phyloP scores from a whole-genome alignment of 1,140 invertebrate genomes.

The Notospermus geniculatus region DNA sequence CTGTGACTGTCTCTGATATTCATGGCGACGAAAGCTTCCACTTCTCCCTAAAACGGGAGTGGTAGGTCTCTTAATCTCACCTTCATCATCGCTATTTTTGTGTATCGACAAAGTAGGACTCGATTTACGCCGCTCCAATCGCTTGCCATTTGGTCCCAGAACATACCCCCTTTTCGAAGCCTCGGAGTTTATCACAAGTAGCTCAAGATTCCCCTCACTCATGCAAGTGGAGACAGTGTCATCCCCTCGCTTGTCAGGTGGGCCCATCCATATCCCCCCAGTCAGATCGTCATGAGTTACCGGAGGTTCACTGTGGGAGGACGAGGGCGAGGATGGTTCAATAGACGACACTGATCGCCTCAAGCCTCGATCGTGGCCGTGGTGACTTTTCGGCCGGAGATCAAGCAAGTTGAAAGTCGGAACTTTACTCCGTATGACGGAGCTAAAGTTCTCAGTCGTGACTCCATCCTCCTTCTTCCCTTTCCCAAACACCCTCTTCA shows the following conservation, averaged over 20 bases:
- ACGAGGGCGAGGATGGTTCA: slow-evolving; percentile 22
- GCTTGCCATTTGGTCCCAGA: slow-evolving; percentile 32
- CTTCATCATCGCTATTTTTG: slow-evolving; percentile 31
- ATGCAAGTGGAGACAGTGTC: not conserved
- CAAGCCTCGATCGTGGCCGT: not conserved
- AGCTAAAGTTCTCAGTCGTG: not conserved
- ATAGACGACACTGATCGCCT: not conserved
- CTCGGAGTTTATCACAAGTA: not conserved
- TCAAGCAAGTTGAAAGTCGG: not conserved
- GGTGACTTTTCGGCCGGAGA: not conserved
- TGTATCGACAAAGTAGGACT: slow-evolving; percentile 39
- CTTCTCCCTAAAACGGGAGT: not conserved
- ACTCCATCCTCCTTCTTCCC: slow-evolving; percentile 3
- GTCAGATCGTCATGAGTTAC: slow-evolving; percentile 23
- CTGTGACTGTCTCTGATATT: not conserved
- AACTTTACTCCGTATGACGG: not conserved
- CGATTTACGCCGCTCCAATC: slow-evolving; percentile 38
- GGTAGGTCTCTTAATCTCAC: slow-evolving; percentile 2
- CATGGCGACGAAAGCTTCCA: not conserved
- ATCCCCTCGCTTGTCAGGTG: slow-evolving; percentile 28
- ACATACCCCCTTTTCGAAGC: not conserved
- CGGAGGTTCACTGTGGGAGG: slow-evolving; percentile 20
- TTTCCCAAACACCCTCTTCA: slow-evolving; percentile 4
- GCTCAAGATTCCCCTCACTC: not conserved
- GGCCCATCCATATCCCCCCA: slow-evolving; percentile 47